phyloP scores from a whole-genome alignment of 2,113 vertebrate genomes.

The Alaudala cheleensis region DNA sequence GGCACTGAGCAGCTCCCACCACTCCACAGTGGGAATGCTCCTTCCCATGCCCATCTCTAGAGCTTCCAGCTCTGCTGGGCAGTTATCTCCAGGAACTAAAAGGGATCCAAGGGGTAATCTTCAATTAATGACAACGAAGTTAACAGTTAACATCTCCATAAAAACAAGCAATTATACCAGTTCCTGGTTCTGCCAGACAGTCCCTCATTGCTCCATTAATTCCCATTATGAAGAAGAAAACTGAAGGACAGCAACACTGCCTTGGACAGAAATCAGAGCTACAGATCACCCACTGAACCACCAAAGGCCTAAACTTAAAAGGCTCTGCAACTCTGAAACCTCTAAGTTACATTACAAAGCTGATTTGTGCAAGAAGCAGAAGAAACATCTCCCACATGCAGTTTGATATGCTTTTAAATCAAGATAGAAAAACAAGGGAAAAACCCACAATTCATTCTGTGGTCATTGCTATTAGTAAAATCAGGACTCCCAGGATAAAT shows the following conservation, averaged over 20 bases:
- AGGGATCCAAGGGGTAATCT: not conserved
- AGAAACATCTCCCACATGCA: not conserved
- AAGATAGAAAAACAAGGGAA: not conserved
- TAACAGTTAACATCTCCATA: not conserved
- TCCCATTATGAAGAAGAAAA: not conserved
- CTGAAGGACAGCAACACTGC: not conserved
- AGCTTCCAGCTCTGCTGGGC: not conserved
- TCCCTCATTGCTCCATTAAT: not conserved
- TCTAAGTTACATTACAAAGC: not conserved
- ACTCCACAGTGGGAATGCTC: accelerated
- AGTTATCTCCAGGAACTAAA: not conserved
- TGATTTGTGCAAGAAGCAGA: not conserved
- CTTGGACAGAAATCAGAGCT: not conserved
- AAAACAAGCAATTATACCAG: not conserved
- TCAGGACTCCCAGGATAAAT: not conserved
- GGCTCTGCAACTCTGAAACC: not conserved
- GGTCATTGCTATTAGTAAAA: not conserved
- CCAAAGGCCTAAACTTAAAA: not conserved
- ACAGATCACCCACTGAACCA: not conserved
- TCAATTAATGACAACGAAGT: not conserved
- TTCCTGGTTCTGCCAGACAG: not conserved
- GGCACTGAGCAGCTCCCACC: not conserved
- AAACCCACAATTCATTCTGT: not conserved
- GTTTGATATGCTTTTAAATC: not conserved
- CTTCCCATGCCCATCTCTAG: not conserved